A percentile compares a stretch with the other conserved stretches of the same genome.
phyloP scores from a whole-genome alignment of 1,140 invertebrate species.

The Dryas iulia region DNA sequence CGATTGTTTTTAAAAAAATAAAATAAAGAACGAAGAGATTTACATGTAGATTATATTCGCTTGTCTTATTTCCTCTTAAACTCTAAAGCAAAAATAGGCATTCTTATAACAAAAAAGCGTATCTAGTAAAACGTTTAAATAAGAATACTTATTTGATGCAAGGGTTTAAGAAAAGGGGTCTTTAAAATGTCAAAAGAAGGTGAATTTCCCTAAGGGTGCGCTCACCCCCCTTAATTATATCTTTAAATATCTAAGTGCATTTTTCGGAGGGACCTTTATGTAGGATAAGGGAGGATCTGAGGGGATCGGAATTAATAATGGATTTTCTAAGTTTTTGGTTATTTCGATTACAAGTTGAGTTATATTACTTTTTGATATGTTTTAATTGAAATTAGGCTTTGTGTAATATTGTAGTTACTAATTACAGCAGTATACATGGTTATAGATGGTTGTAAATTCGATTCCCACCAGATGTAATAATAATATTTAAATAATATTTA shows the following conservation, averaged over 20 bases:
- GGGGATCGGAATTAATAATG: constrained; percentile 53
- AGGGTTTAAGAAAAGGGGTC: constrained; percentile 51
- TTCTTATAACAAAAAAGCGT: no score
- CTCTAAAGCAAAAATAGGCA: no score
- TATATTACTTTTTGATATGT: constrained; percentile 31
- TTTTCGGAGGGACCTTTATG: constrained; percentile 66
- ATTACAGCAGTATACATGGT: not conserved
- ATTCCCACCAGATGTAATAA: no score
- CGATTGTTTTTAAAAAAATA: no score
- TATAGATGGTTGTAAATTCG: no score
- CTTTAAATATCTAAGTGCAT: constrained; percentile 77
- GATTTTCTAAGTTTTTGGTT: constrained; percentile 38
- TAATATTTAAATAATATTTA: no score
- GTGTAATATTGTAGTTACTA: not conserved
- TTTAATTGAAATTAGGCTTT: constrained; percentile 9
- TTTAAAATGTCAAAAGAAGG: constrained; percentile 78
- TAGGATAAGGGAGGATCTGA: constrained; percentile 45
- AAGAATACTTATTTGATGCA: constrained; percentile 31
- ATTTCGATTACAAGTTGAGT: constrained; percentile 23
- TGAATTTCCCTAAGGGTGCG: constrained; percentile 64
- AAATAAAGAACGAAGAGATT: no score
- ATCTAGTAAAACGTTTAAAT: constrained; percentile 29
- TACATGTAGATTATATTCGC: no score
- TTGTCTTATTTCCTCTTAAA: no score
- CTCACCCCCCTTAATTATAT: constrained; percentile 75